Base-by-base conservation (phyloP, 2,888 invertebrate species). In the Apodemia hepburni region DNA sequence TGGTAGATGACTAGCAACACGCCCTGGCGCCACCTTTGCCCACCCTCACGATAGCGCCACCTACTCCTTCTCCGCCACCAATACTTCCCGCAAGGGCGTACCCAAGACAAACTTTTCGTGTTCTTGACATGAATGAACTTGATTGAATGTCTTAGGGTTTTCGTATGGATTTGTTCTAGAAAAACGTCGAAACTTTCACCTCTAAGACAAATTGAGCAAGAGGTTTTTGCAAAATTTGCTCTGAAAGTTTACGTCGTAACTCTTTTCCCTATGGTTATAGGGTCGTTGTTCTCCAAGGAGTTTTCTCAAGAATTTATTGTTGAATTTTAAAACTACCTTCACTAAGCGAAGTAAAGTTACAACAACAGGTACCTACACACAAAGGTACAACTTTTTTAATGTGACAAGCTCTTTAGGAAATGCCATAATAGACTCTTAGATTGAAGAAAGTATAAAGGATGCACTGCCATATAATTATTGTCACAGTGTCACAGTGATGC, bases 1-100 rank as follows among this genome's bases (percentile, higher is more conserved):
- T 97, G 68, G 95, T 96, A 75, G 96, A 96, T 76, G 96, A 96
- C 91, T 96, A 95, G 92, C 93, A 67, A 67, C 79, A 69, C 58
- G 60, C 65, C 57, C 65, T 61, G 47, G 81, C 84, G 66, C 84
- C 87, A 49, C 82, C 82, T 68, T 81, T 85, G 64, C 87, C 89
- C 42, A 82, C 83, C 70, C 82, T 88, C 59, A 73, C 84, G 70
- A 71, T 87, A 65, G 86, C 85, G 60, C 86, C 90, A 18, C 87
- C 90, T 62, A 85, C 88, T 27, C 85, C 90, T 59, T 83, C 86
- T 61, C 87, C 87, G 65, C 82, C 85, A 22, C 54, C 51, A 18
- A 22, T 22, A 12, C 83, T 81, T 74, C 81, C 71, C 65, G 78
- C 65, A 77, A 77, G 76, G 78, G 76, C 35, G 49, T 70, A 73